Evolutionary conservation across 2,797 vertebrate genomes (phyloP), one percentile per base, ranked within the genome.

Genomic region (Danio jaintianensis): DNA sequence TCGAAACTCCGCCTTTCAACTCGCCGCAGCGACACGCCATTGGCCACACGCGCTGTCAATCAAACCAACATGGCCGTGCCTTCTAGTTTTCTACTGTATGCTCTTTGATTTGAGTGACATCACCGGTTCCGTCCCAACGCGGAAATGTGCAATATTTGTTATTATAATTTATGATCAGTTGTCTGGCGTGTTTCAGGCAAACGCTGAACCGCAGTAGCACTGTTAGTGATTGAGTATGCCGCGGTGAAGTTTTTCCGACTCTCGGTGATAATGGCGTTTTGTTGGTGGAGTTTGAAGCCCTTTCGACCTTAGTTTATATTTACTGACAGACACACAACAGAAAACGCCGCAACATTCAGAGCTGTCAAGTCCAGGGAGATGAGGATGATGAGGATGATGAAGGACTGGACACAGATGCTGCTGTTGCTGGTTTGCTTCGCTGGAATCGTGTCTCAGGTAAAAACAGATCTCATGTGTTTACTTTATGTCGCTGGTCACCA

Each of bases 111-210:
- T 76, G 40, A 48, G 67, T 84, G 82, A 82, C 87, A 56, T 83
- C 84, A 91, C 82, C 8, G 81, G 85, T 87, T 91, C 89, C 88
- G 89, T 89, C 90, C 88, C 88, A 92, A 92, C 92, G 89, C 93
- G 94, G 93, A 94, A 94, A 92, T 85, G 75, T 84, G 79, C 75
- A 80, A 18, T 22, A 67, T 81, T 75, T 72, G 80, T 68, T 53
- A 42, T 79, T 40, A 80, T 58, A 68, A 45, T 69, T 63, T 83
- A 85, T 52, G 83, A 50, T 67, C 86, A 84, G 75, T 48, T 84
- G 72, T 75, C 50, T 78, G 82, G 61, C 56, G 72, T 64, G 71
- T 42, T 36, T 45, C 63, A 42, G 45, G 47, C 75, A 56, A 36
- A 22, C 53, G 40, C 64, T 68, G 40, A 82, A 56, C 22, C 55